Evolutionary conservation across 2,113 vertebrate genomes (phyloP).

Genomic region (Crotalus helleri): DNA sequence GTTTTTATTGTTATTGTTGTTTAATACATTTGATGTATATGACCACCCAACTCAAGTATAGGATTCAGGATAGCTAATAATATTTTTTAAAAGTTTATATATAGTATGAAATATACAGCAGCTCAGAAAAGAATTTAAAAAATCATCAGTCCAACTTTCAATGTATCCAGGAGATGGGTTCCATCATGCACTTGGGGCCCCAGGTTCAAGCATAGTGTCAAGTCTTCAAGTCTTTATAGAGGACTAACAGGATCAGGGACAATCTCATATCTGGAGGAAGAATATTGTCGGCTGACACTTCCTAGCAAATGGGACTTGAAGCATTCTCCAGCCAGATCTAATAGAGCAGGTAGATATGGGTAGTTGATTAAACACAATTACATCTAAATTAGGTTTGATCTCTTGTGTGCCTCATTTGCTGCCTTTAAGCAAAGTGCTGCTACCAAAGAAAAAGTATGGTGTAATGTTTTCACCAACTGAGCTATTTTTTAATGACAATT

Average conservation of each 20-base stretch:
- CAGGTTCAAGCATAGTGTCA: background rate
- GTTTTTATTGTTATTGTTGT: background rate
- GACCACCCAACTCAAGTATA: background rate
- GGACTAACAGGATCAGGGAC: background rate
- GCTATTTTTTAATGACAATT: background rate
- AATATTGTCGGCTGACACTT: background rate
- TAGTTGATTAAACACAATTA: background rate
- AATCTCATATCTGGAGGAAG: background rate
- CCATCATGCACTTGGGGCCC: background rate
- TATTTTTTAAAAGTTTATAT: background rate
- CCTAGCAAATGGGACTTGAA: background rate
- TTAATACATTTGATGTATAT: background rate
- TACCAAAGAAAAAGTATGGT: background rate
- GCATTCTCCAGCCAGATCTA: background rate
- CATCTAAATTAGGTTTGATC: background rate
- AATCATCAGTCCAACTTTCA: background rate
- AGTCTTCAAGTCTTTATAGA: background rate
- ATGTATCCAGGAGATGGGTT: background rate
- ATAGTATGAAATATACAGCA: background rate
- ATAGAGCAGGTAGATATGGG: background rate
- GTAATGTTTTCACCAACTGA: background rate
- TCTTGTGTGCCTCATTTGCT: background rate
- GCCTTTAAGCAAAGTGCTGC: background rate
- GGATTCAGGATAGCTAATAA: background rate
- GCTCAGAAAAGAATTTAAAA: background rate